Evolutionary conservation across 1,140 invertebrate genomes (phyloP).

Genomic region (Aleiodes sp.): DNA sequence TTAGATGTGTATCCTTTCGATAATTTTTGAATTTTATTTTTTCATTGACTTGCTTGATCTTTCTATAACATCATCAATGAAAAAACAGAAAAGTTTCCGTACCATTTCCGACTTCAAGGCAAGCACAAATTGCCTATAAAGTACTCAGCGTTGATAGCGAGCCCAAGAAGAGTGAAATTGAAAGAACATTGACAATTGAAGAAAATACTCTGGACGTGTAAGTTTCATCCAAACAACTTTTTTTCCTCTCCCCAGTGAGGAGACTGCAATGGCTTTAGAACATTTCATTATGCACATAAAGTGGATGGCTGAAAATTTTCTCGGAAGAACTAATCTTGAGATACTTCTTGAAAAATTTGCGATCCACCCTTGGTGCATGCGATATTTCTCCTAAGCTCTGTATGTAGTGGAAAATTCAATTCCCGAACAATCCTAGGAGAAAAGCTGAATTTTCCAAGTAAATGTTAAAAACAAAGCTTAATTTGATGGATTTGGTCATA

Average conservation of each 20-base stretch:
- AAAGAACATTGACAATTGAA: slow-evolving; percentile 71
- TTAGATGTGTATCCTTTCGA: slow-evolving; percentile 54
- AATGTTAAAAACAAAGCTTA: no score
- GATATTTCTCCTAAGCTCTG: no score
- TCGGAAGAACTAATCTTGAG: no score
- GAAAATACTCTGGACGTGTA: slow-evolving; percentile 73
- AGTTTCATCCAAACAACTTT: slow-evolving; percentile 33
- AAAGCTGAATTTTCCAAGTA: no score
- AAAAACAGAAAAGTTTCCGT: slow-evolving; percentile 54
- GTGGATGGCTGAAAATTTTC: no score
- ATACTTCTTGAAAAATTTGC: no score
- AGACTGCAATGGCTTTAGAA: no score
- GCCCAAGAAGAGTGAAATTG: slow-evolving; percentile 74
- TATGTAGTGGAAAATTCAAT: no score
- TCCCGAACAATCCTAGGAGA: no score
- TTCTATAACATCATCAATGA: slow-evolving; percentile 24
- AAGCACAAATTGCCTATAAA: slow-evolving; percentile 79
- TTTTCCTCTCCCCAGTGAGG: not conserved
- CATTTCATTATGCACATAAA: no score
- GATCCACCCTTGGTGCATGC: no score
- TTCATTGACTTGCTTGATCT: slow-evolving; percentile 16
- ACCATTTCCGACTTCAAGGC: slow-evolving; percentile 71
- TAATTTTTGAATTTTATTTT: not conserved
- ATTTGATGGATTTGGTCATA: no score
- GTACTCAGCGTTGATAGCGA: slow-evolving; percentile 80